Conservation (phyloP, 37 sponge, comb jelly and placozoan species). For the Chondrosia reniformis region DNA sequence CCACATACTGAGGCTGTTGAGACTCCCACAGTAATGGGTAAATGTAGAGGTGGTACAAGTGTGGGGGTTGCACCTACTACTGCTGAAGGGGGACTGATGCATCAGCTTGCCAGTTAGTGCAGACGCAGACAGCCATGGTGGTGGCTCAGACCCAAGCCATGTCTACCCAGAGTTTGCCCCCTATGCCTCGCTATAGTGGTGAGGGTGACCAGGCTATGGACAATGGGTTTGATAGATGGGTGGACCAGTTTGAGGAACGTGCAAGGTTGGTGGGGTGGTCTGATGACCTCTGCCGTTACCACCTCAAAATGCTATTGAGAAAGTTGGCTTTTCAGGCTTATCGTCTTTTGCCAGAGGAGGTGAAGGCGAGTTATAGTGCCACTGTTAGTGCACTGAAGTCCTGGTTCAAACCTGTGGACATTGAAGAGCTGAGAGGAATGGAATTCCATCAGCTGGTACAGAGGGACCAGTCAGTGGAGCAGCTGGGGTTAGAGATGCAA, state of each 20-base stretch:
- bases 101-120: no score
- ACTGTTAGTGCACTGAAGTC: background rate
- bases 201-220: background rate
- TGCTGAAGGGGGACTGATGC: no score
- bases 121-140: no score
- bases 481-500: slow-evolving; percentile 14
- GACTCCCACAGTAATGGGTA: no score
- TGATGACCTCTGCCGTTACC: slow-evolving; percentile 8
- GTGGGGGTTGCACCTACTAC: no score
- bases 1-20: no score
- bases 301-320: slow-evolving; percentile 15
- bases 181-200: background rate
- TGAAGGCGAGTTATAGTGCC: background rate
- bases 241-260: slow-evolving; percentile 5
- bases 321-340: slow-evolving; percentile 5
- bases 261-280: background rate
- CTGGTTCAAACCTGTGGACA: slow-evolving; percentile 29
- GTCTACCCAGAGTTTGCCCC: slow-evolving; percentile 8
- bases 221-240: slow-evolving; percentile 15
- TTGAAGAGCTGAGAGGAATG: slow-evolving; percentile 26
- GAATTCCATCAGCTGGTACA: slow-evolving; percentile 25
- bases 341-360: background rate
- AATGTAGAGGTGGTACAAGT: no score
- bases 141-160: slow-evolving; percentile 4
- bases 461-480: slow-evolving; percentile 18